Evolutionary conservation across 2,797 vertebrate genomes (phyloP), one percentile per base, ranked within the genome.

Genomic region (Bucorvus abyssinicus): DNA sequence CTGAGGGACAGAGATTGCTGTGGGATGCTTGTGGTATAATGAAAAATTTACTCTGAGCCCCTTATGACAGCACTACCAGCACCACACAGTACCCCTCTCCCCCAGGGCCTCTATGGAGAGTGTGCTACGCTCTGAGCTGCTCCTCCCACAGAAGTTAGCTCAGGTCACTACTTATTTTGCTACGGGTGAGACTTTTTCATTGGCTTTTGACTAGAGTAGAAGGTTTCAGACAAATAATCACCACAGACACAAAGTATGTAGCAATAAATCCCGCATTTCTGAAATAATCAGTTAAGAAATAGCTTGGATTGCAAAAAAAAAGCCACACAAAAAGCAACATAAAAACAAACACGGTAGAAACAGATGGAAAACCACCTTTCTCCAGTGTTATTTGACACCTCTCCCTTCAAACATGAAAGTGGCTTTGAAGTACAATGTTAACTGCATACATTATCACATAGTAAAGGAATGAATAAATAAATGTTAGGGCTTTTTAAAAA

Each of bases 401-500:
- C 77, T 93, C 55, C 32, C 30, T 88, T 84, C 86, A 90, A 88
- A 84, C 63, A 91, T 81, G 27, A 63, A 94, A 95, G 69, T 61
- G 73, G 22, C 74, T 96, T 95, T 95, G 91, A 96, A 94, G 67
- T 76, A 84, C 57, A 71, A 73, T n/a, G 11, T 94, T 86, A 95
- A 78, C 77, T 84, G 88, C 65, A 82, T 88, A 86, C 24, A 65
- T 94, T 93, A 95, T 75, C 85, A 86, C 55, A 76, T 50, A 79
- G 52, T 79, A 94, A 95, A 95, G 34, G 55, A 91, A 95, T 73
- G 34, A 94, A 93, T 84, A 95, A 93, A 94, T 82, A 95, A 86
- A 94, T 73, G 59, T 52, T 44, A 30, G n/a, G 53, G 15, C 15
- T 84, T 80, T 65, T n/a, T 1, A 82, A 32, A 88, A 21, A 17